These are phyloP conservation scores for Sparus aurata DNA, from an alignment of 2,797 vertebrate genomes.

Conservation along the genomic window DNA sequence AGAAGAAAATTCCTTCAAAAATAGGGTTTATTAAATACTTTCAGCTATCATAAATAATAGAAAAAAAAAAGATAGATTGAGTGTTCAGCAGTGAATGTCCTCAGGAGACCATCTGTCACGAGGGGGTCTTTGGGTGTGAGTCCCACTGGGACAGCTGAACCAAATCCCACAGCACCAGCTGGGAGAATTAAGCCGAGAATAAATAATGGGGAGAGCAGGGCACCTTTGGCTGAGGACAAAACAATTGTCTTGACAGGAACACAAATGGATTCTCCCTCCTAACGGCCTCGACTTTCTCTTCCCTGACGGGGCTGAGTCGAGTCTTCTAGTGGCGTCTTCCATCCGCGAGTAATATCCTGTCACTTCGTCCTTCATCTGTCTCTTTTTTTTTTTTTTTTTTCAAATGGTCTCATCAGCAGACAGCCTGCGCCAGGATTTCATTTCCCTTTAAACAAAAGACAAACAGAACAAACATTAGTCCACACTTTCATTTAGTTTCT, in stretches of 20 bases:
- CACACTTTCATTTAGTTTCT: neutral
- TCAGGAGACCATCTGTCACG: conserved; percentile 81
- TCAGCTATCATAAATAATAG: conserved; percentile 68
- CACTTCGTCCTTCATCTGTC: neutral
- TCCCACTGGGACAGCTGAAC: conserved; percentile 80
- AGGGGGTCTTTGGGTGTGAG: conserved; percentile 57
- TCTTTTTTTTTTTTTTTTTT: neutral
- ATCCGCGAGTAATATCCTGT: neutral
- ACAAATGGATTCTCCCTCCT: conserved; percentile 55
- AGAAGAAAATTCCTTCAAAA: conserved; percentile 47
- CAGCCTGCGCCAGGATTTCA: conserved; percentile 84
- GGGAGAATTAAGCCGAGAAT: conserved; percentile 79
- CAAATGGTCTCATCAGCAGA: conserved; percentile 67
- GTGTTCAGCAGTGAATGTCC: conserved; percentile 41
- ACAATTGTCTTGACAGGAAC: conserved; percentile 63
- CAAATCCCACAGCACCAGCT: conserved; percentile 82
- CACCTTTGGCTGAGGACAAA: conserved; percentile 69
- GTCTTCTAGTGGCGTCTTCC: conserved; percentile 10
- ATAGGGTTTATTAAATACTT: conserved; percentile 68
- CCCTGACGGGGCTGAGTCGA: conserved; percentile 4
- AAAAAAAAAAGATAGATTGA: conserved; percentile 56
- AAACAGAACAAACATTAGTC: conserved; percentile 3
- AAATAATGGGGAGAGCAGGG: conserved; percentile 72
- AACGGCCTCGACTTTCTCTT: conserved; percentile 35
- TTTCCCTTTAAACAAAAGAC: conserved; percentile 70